Conservation (phyloP, 2,888 invertebrate genomes). For the Rhimphoctona megacephalus region DNA sequence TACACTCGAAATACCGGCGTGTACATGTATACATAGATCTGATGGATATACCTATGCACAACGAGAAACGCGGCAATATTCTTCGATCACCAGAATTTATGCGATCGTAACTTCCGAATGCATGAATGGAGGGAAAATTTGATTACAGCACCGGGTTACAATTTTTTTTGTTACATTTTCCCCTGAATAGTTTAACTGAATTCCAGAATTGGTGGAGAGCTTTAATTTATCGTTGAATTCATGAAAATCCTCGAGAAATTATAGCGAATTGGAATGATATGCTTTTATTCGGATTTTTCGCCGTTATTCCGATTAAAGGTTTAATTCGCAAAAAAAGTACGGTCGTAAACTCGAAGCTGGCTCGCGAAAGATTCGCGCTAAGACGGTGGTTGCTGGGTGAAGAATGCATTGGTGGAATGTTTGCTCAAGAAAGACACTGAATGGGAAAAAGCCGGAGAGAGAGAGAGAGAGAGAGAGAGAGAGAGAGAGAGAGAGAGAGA, state of each 20-base stretch:
- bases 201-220: not conserved
- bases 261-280: not conserved
- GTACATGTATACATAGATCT: not conserved
- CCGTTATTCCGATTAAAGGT: conserved; percentile 4
- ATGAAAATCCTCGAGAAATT: not conserved
- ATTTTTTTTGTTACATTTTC: not conserved
- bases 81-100: not conserved
- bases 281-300: not conserved
- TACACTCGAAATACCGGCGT: conserved; percentile 3
- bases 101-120: not conserved
- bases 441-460: conserved; percentile 1
- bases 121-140: not conserved
- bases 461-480: not conserved
- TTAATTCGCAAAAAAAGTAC: conserved; percentile 44
- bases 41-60: not conserved
- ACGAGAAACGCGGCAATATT: not conserved
- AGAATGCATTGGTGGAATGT: conserved; percentile 60
- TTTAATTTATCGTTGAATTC: not conserved
- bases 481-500: conserved; percentile 5
- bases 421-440: conserved; percentile 16
- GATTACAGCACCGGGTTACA: not conserved
- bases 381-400: conserved; percentile 39
- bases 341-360: conserved; percentile 53
- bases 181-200: not conserved
- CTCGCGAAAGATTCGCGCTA: conserved; percentile 56